A percentile compares a stretch with the other conserved stretches of the same genome.
Conservation (phyloP, 2,888 invertebrate species). For the Cheilosia grossa region DNA sequence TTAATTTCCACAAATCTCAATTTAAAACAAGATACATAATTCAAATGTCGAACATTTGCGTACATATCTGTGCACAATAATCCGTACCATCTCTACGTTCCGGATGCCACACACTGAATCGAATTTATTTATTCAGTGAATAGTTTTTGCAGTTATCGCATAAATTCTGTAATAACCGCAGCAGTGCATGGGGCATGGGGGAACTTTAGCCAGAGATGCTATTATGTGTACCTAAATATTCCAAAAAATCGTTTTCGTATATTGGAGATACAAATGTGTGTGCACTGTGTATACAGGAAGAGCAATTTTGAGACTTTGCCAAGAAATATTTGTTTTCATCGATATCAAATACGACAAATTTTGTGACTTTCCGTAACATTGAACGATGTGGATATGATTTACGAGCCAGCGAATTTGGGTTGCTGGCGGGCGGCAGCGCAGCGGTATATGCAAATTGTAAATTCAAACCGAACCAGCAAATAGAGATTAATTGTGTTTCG, state of each 20-base stretch:
- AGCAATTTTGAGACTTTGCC: conserved; percentile 63
- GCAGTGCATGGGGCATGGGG: conserved; percentile 29
- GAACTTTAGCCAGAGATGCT: conserved; percentile 26
- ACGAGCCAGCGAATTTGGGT: conserved; percentile 61
- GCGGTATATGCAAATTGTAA: conserved; percentile 29
- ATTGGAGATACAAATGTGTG: not conserved
- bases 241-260: conserved; percentile 40
- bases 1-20: conserved; percentile 3
- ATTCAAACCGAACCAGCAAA: conserved; percentile 22
- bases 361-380: conserved; percentile 68
- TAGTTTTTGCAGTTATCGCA: conserved; percentile 56
- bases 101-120: conserved; percentile 38
- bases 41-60: conserved; percentile 33
- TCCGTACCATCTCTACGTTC: not conserved
- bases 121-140: conserved; percentile 57
- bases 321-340: conserved; percentile 70
- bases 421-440: conserved; percentile 33
- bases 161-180: conserved; percentile 49
- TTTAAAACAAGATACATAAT: conserved; percentile 36
- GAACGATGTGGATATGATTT: conserved; percentile 66
- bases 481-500: conserved; percentile 36
- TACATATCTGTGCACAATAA: conserved; percentile 1
- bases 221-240: conserved; percentile 10
- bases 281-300: conserved; percentile 26
- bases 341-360: conserved; percentile 72